These are phyloP conservation scores for Anorthoa munda DNA, from an alignment of 2,888 invertebrate species.

Conservation along the genomic window DNA sequence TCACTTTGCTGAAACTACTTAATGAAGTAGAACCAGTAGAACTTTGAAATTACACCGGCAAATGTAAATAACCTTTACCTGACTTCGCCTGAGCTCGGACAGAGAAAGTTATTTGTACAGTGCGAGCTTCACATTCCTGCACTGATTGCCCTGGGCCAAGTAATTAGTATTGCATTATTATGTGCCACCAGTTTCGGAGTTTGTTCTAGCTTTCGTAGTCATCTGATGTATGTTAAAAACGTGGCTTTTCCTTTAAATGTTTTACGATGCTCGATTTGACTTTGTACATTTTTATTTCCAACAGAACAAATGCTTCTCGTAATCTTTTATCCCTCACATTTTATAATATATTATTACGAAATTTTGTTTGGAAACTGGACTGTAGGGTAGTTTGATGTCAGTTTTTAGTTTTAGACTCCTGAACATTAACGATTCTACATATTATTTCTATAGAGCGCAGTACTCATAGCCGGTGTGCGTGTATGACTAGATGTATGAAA, in stretches of 20 bases:
- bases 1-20: background rate
- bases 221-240: too few species aligned
- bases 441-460: too few species aligned
- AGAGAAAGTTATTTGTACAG: constrained; percentile 40
- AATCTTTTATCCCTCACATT: background rate
- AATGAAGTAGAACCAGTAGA: background rate
- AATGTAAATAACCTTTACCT: constrained; percentile 37
- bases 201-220: background rate
- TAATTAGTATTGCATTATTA: constrained; percentile 35
- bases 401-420: too few species aligned
- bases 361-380: too few species aligned
- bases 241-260: background rate
- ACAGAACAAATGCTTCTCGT: background rate
- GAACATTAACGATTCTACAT: too few species aligned
- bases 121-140: constrained; percentile 46
- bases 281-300: background rate
- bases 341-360: too few species aligned
- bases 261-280: background rate
- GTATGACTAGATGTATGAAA: too few species aligned
- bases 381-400: too few species aligned
- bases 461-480: too few species aligned
- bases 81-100: constrained; percentile 28
- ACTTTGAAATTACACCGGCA: background rate
- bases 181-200: background rate
- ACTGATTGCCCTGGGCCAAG: constrained; percentile 39